Base-by-base conservation (phyloP, 2,888 invertebrate species). In the Tenthredo scrophulariae region DNA sequence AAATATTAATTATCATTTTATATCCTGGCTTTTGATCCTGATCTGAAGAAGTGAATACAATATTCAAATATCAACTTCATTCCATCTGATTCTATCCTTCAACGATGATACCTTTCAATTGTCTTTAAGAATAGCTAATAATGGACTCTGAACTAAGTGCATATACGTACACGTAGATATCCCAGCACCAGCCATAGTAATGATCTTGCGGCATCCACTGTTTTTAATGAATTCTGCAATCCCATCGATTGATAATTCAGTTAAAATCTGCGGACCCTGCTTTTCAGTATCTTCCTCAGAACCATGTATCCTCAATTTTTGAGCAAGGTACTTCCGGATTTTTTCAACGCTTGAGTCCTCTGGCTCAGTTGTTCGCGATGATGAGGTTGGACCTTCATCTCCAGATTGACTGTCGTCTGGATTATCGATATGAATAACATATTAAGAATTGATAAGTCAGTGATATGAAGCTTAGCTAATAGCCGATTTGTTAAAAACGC, bases 111-210 rank as follows among this genome's bases (percentile, higher is more conserved):
- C 0, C 2, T 29, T 54, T 54, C n/a, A 54, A n/a, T 18, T 54
- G 6, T 33, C 2, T 77, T 18, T 26, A 50, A 29, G 75, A 50
- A 10, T 46, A 46, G 3, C 10, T 29, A 62, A 62, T 37, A 37
- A 7, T 4, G 5, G 7, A 13, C 4, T 79, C 18, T 79, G n/a
- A 79, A 37, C 22, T 0, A 54, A 6, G 29, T 15, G 22, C 18
- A 43, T 46, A n/a, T 83, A 95, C 96, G 96, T 95, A 98, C 98
- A 97, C 75, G 99, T 99, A 2, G 98, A 99, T 91, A 99, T 98
- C 82, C 99, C 99, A 88, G 99, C 99, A 86, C 99, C 99, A 86
- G 98, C 97, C 96, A 99, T 96, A 0, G 98, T 98, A 85, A 99
- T 96, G 85, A 99, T 96, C 89, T 98, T 98, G 92, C 96, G 96